phyloP scores from a whole-genome alignment of 2,797 vertebrate genomes.

The Somateria mollissima region DNA sequence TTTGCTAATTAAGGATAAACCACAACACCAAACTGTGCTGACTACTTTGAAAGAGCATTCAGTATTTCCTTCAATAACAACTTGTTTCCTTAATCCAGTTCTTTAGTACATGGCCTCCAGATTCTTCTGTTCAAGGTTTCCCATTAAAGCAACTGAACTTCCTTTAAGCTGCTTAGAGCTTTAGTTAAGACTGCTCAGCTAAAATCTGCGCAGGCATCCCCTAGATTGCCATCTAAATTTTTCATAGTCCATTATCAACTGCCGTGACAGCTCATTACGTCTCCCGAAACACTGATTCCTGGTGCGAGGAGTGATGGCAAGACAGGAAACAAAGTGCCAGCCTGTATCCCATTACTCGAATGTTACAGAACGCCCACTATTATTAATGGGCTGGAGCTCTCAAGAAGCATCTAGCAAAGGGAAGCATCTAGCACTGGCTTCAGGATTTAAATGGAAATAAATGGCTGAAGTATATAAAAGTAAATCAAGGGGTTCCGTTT shows the following conservation, averaged over 20 bases:
- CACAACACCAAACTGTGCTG: not conserved
- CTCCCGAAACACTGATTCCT: not conserved
- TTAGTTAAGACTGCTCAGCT: not conserved
- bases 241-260: not conserved
- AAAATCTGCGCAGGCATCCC: not conserved
- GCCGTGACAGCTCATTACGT: not conserved
- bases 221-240: not conserved
- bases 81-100: not conserved
- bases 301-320: not conserved
- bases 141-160: not conserved
- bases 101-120: not conserved
- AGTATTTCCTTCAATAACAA: not conserved
- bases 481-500: not conserved
- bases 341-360: not conserved
- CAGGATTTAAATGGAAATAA: not conserved
- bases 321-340: not conserved
- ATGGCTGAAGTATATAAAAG: not conserved
- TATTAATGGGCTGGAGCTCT: not conserved
- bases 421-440: not conserved
- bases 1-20: not conserved
- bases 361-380: not conserved
- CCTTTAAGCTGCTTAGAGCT: not conserved
- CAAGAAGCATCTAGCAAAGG: not conserved
- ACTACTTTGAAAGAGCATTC: not conserved
- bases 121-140: not conserved